Percentiles rank a stretch among this genome's conserved stretches.
Conservation (phyloP, 2,888 invertebrate species). For the Lysandra bellargus region DNA sequence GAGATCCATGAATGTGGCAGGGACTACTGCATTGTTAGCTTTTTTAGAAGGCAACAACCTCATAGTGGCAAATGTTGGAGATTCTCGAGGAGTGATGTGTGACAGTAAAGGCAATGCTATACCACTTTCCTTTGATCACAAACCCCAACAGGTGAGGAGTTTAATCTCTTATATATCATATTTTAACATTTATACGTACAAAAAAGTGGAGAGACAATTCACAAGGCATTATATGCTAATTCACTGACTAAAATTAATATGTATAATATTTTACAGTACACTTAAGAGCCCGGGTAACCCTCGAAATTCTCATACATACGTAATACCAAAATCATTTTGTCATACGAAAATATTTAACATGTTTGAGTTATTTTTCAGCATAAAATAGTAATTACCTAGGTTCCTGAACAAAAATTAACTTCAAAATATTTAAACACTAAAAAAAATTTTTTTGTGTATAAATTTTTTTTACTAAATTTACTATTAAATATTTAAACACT, state of each 20-base stretch:
- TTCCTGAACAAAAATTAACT: too few species aligned
- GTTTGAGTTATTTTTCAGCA: too few species aligned
- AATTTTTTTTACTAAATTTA: too few species aligned
- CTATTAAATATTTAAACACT: too few species aligned
- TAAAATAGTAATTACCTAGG: too few species aligned
- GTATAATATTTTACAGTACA: background rate
- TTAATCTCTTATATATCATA: background rate
- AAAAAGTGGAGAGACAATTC: background rate
- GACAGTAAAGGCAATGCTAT: conserved; percentile 93
- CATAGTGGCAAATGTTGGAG: conserved; percentile 97
- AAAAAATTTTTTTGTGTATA: too few species aligned
- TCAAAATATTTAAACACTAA: too few species aligned
- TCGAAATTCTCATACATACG: too few species aligned
- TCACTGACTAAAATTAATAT: background rate
- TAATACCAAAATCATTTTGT: too few species aligned
- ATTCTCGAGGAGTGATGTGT: conserved; percentile 97
- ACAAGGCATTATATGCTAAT: background rate
- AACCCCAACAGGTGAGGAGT: conserved; percentile 92
- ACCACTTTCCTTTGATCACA: conserved; percentile 97
- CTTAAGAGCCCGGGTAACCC: too few species aligned
- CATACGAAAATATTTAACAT: too few species aligned
- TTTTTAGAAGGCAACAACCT: conserved; percentile 90
- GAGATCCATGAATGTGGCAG: conserved; percentile 87
- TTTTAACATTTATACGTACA: background rate
- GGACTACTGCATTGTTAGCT: conserved; percentile 95